Base-by-base conservation (phyloP, 2,113 vertebrate species). In the Corythoichthys intestinalis region DNA sequence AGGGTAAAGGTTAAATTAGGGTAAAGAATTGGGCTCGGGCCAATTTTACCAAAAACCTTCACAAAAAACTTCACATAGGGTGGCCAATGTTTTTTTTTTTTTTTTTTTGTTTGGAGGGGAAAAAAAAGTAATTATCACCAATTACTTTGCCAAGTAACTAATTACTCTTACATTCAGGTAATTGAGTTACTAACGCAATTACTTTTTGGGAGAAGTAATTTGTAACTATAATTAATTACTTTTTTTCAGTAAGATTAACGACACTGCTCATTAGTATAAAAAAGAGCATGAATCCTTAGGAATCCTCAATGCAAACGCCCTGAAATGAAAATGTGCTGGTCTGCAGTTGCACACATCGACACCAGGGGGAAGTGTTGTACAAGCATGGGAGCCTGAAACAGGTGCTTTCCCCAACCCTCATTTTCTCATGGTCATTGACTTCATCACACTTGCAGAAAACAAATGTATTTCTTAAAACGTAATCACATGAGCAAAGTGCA, bases 351-450 rank as follows among this genome's bases (percentile, higher is more conserved):
- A 0, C 14, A 48, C 34, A 6, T 41, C 3, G 50, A 41, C 87
- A 85, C 72, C 72, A 13, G 89, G 83, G 86, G 88, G 86, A 87
- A 90, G 68, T 85, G 70, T 87, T 81, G 81, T 79, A 85, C 87
- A 87, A 79, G 76, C 65, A 28, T 70, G 14, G 48, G 14, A 2
- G 34, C 28, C 28, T 28, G 20, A 56, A 56, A 56, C 20, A 10
- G n/a, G 2, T 20, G 10, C 53, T 11, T 10, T n/a, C 9, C 17
- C 6, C 48, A 49, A 73, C 57, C 28, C 64, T 14, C 63, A 38
- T 56, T 38, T 64, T 60, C 15, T 38, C 64, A 15, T 66, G 57
- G 70, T 68, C 72, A 74, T 69, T 78, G 74, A 56, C 10, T 56
- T 34, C 6, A 15, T 46, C 17, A 44, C 39, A 63, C 10, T 46